Evolutionary conservation across 1,140 invertebrate species (phyloP).

Genomic region (Leptopilina clavipes): DNA sequence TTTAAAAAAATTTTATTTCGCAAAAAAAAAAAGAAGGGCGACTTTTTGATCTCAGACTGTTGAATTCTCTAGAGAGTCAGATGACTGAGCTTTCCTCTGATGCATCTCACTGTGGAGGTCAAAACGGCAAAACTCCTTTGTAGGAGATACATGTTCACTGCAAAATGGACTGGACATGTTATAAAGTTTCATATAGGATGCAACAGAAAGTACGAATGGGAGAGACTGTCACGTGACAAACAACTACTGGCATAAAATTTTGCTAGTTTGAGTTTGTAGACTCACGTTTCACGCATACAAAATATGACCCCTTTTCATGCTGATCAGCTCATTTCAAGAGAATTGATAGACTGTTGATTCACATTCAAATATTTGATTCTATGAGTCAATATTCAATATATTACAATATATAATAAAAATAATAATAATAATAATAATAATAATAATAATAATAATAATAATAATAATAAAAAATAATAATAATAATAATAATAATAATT

Average conservation of each 20-base stretch:
- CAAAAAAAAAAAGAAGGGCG: neutral
- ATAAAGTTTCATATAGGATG: constrained; percentile 32
- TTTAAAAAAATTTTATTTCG: neutral
- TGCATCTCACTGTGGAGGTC: constrained; percentile 5
- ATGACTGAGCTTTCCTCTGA: neutral
- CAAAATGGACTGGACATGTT: constrained; percentile 17
- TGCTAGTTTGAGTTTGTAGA: neutral
- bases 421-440: too few species aligned
- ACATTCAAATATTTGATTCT: neutral
- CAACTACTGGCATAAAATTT: constrained; percentile 7
- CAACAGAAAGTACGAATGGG: constrained; percentile 26
- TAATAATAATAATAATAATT: too few species aligned
- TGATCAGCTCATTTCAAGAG: neutral
- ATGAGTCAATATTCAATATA: neutral
- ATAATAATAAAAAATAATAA: too few species aligned
- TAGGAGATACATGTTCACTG: constrained; percentile 1
- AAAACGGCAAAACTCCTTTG: neutral
- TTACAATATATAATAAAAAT: too few species aligned
- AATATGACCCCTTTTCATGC: constrained; percentile 14
- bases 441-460: too few species aligned
- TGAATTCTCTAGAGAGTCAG: neutral
- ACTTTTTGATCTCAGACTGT: neutral
- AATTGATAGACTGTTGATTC: constrained; percentile 12
- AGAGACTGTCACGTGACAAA: constrained; percentile 26
- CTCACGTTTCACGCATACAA: neutral